phyloP scores from a whole-genome alignment of 2,888 invertebrate genomes.

The Perizoma flavofasciatum region DNA sequence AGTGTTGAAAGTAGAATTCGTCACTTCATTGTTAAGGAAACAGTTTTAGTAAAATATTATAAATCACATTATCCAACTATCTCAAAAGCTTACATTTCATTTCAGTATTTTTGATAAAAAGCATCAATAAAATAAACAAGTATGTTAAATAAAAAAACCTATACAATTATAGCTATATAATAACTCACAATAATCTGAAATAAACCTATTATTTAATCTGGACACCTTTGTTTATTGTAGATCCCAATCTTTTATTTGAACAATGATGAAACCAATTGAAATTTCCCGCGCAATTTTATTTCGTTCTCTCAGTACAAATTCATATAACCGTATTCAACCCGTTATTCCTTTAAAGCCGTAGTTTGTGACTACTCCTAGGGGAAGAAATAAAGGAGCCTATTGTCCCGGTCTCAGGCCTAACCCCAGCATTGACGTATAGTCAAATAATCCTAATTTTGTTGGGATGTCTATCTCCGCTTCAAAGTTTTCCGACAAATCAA shows the following conservation, averaged over 20 bases:
- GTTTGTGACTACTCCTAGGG: conserved; percentile 71
- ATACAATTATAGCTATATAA: too few relatives aligned
- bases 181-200: too few relatives aligned
- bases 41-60: conserved; percentile 13
- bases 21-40: conserved; percentile 26
- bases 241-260: too few relatives aligned
- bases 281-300: conserved; percentile 35
- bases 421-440: conserved; percentile 71
- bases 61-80: conserved; percentile 6
- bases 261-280: conserved; percentile 11
- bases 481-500: conserved; percentile 57
- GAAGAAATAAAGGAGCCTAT: conserved; percentile 75
- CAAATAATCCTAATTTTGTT: conserved; percentile 72
- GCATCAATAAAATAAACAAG: too few relatives aligned
- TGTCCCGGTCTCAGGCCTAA: conserved; percentile 64
- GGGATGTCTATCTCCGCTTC: conserved; percentile 63
- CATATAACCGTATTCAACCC: conserved; percentile 64
- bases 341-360: conserved; percentile 64
- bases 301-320: conserved; percentile 56
- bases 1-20: conserved; percentile 30
- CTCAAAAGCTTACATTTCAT: conserved; percentile 5
- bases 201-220: too few relatives aligned
- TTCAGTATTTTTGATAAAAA: neutral
- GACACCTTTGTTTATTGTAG: too few relatives aligned
- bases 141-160: too few relatives aligned